phyloP scores from a whole-genome alignment of 2,888 invertebrate genomes.

The Marasmarcha lunaedactyla region DNA sequence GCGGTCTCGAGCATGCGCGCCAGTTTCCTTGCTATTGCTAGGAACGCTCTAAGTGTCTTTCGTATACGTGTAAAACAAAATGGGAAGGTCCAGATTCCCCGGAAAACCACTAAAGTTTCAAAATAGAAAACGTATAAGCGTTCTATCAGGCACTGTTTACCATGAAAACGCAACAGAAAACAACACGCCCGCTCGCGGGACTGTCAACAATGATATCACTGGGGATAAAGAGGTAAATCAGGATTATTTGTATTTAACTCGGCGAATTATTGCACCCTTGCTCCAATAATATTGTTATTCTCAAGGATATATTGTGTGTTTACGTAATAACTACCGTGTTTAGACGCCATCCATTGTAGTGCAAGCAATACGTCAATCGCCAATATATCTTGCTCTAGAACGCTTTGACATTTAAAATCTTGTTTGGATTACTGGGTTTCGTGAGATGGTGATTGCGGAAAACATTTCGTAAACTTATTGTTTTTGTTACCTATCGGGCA shows the following conservation, averaged over 20 bases:
- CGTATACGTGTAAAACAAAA: conserved; percentile 72
- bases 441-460: not conserved
- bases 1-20: conserved; percentile 70
- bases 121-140: conserved; percentile 87
- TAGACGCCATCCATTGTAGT: not conserved
- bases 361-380: conserved; percentile 18
- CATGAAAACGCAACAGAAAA: conserved; percentile 58
- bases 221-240: conserved; percentile 60
- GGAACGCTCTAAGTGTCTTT: conserved; percentile 68
- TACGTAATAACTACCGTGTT: conserved; percentile 54
- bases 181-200: conserved; percentile 54
- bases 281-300: too few species aligned
- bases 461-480: too few species aligned
- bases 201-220: conserved; percentile 54
- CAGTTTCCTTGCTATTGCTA: conserved; percentile 58
- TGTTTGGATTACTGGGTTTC: not conserved
- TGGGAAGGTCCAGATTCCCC: conserved; percentile 88
- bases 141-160: conserved; percentile 74
- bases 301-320: conserved; percentile 40
- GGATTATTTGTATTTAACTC: not conserved
- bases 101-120: conserved; percentile 90
- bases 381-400: conserved; percentile 17
- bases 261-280: too few species aligned
- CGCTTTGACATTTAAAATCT: conserved; percentile 43
- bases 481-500: too few species aligned